These are phyloP conservation scores for Thamnophis sirtalis DNA, from an alignment of 2,113 vertebrate genomes.

Conservation along the genomic window DNA sequence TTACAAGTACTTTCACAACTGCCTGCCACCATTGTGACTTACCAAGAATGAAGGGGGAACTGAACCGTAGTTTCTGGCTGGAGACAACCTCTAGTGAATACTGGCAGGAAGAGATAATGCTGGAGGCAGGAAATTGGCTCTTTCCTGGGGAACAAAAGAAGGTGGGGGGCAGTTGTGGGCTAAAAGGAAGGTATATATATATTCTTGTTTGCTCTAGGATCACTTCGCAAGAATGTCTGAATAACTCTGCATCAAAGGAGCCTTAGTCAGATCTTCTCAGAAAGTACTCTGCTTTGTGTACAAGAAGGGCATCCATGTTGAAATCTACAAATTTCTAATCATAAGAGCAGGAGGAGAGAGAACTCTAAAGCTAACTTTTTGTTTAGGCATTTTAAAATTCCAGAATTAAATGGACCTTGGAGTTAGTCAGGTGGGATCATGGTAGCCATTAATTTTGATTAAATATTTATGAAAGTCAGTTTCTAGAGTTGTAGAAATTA, in stretches of 20 bases:
- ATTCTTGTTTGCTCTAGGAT: slow-evolving; percentile 61
- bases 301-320: background rate
- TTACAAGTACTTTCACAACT: background rate
- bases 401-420: background rate
- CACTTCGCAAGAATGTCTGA: slow-evolving; percentile 64
- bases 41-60: slow-evolving; percentile 25
- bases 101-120: slow-evolving; percentile 68
- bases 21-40: slow-evolving; percentile 14
- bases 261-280: background rate
- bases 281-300: background rate
- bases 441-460: background rate
- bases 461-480: background rate
- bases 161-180: slow-evolving; percentile 37
- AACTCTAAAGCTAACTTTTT: background rate
- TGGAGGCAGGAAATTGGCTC: slow-evolving; percentile 66
- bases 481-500: background rate
- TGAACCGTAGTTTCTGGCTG: slow-evolving; percentile 28
- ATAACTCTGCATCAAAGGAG: slow-evolving; percentile 14
- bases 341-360: background rate
- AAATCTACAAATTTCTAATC: background rate
- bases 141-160: slow-evolving; percentile 66
- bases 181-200: slow-evolving; percentile 48
- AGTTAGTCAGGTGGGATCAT: background rate
- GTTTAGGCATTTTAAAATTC: background rate
- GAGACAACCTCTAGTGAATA: slow-evolving; percentile 46